Evolutionary conservation across 2,113 vertebrate species (phyloP), one percentile per base, ranked within the genome.

Genomic region (Pandion haliaetus): DNA sequence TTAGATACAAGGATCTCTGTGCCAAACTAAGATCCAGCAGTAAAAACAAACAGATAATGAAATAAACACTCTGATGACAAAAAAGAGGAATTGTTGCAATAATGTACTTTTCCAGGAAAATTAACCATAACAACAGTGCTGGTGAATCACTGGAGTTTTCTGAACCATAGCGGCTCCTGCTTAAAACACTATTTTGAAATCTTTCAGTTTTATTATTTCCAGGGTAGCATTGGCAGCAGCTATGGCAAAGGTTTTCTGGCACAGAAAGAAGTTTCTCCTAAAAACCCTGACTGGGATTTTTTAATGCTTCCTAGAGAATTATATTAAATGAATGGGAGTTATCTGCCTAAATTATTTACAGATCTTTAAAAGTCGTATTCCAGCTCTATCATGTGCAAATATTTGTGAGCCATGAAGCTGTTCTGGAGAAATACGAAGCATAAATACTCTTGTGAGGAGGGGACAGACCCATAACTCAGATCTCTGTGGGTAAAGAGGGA

Each of bases 21-120:
- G 91, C 96, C 91, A 95, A 91, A 82, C 44, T 89, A 76, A 70
- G 45, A 96, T 70, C 65, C 66, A 93, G 62, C 47, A 97, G 79
- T 57, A 88, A 95, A 98, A 98, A 95, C 82, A 97, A 90, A 87
- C 87, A 94, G 90, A 92, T 78, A 90, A 82, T 71, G 85, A 94
- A 95, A 95, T 92, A 90, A 96, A 97, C 90, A 89, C 67, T 29
- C 26, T 65, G 86, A 86, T 91, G 86, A 78, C 69, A 19, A 17
- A 88, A 86, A 73, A 69, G 28, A 54, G 31, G 78, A 82, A 76
- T 93, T 93, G 71, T 85, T 96, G 92, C 83, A 97, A 97, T 90
- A 85, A 86, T 93, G 93, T 96, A 93, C 70, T 96, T 95, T 97
- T 93, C 97, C 94, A 94, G 88, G 92, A 95, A 95, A 89, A 85